Evolutionary conservation across 2,888 invertebrate genomes (phyloP), one percentile per base, ranked within the genome.

Genomic region (Caenorhabditis sp.): DNA sequence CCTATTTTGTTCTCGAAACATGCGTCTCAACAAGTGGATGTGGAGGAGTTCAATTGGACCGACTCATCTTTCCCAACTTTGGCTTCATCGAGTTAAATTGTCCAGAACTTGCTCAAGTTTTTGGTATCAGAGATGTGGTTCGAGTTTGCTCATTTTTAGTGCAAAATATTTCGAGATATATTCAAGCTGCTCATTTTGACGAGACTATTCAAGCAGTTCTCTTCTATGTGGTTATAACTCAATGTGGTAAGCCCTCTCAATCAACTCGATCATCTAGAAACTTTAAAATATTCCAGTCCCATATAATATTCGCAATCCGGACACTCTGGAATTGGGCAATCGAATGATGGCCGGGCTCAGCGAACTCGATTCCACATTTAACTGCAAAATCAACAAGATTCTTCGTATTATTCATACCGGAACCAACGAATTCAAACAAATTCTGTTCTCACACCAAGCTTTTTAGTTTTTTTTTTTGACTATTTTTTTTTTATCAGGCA

Each of bases 21-120:
- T 66, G 67, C 23, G 27, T 63, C 14, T 17, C 57, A 23, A 76
- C 76, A 19, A 53, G 58, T 23, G 12, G 58, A 1, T 53, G 65
- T 36, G 76, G 76, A 50, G 76, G 76, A 12, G 58, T 76, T 17
- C 76, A 76, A 62, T 37, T 76, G 36, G 68, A 76, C 57, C 49
- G 76, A 59, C 50, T 69, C 1, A 37, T 74, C n/a, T 53, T 69
- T 3, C 58, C 73, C 1, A 66, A 66, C 43, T 50, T 54, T 12
- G 21, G 21, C 19, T 53, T 53, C 21, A 23, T 53, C 10, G 53
- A 21, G 21, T 12, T 53, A 6, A 21, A 5, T 4, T 21, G 21
- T 23, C 23, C 4, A 4, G 24, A 53, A 21, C 21, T 53, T 6
- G 4, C 4, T 21, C 24, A 53, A 3, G 23, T 53, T 53, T 43